Percentiles rank a stretch among this genome's conserved stretches.
Conservation (phyloP, 2,888 invertebrate genomes). For the Heliconius aoede region DNA sequence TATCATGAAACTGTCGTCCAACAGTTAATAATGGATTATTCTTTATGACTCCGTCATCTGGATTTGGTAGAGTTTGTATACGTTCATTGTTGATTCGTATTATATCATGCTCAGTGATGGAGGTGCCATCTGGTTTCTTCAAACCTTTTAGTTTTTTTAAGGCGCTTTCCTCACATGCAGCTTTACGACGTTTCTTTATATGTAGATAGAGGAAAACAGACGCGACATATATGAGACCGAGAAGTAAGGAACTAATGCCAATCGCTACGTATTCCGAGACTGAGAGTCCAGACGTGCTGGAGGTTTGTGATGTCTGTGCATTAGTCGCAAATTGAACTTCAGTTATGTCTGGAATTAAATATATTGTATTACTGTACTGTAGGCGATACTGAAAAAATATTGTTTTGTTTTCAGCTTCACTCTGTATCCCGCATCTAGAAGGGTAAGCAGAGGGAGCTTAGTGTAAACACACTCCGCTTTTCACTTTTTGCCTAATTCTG, state of each 20-base stretch:
- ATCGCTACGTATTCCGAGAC: slow-evolving; percentile 92
- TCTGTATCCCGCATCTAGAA: too few species aligned
- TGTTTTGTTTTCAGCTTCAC: too few species aligned
- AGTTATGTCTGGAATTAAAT: slow-evolving; percentile 86
- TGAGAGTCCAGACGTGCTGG: slow-evolving; percentile 85
- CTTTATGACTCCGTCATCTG: slow-evolving; percentile 89
- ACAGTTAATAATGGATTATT: slow-evolving; percentile 88
- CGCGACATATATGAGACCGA: slow-evolving; percentile 94
- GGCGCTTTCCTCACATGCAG: slow-evolving; percentile 74
- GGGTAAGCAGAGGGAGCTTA: too few species aligned
- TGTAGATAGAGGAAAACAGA: slow-evolving; percentile 93
- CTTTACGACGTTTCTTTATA: slow-evolving; percentile 86
- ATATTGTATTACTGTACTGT: not conserved
- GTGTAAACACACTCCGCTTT: too few species aligned
- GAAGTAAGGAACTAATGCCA: slow-evolving; percentile 91
- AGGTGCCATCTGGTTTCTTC: slow-evolving; percentile 72
- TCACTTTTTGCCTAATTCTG: too few species aligned
- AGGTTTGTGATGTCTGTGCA: slow-evolving; percentile 82
- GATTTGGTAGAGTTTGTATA: slow-evolving; percentile 69
- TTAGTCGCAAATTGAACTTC: slow-evolving; percentile 91
- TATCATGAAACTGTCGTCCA: slow-evolving; percentile 85
- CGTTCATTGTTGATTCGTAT: slow-evolving; percentile 76
- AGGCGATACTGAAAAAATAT: not conserved
- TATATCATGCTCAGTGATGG: slow-evolving; percentile 76
- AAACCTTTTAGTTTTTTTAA: slow-evolving; percentile 68